Base-by-base conservation (phyloP, 2,888 invertebrate species). In the Schizotus pectinicornis region DNA sequence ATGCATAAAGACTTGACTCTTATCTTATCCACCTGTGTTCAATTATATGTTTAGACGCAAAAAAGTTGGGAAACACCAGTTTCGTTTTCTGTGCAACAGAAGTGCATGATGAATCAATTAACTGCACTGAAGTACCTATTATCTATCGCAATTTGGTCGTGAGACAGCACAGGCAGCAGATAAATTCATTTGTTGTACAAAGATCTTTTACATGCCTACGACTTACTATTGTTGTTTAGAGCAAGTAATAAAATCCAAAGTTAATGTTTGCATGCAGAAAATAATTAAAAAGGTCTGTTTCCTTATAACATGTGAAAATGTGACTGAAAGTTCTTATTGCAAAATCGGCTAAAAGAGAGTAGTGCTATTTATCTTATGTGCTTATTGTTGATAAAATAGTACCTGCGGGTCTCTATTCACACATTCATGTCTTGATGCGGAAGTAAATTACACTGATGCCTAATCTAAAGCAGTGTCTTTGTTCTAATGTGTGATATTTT, bases 231-330 rank as follows among this genome's bases (percentile, higher is more conserved):
- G 11, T 41, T 22, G 7, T 7, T 14, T 5, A n/a, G n/a, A n/a
- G n/a, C n/a, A 35, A 22, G 35, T 6, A 41, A 33, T 52, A 30
- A 36, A 43, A 42, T 12, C 31, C 8, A 3, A 31, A 42, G 33
- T 31, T 3, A 43, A 3, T 5, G 11, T 11, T 55, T 45, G 56
- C 56, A 45, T 56, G 56, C 30, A 50, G 36, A 12, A 37, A 12
- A 38, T 36, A 50, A 56, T 49, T 56, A 45, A 51, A 45, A 45
- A 11, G 39, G 35, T 38, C 32, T 30, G 43, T 53, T 58, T 58
- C 58, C 58, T 41, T 30, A 33, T 48, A 13, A 53, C 48, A 58
- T 58, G 58, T 58, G 58, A 58, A 58, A 48, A 58, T 36, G 11
- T 48, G 11, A 32, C 13, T 5, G 31, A 1, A 31, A 22, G 5